Evolutionary conservation across 1,140 invertebrate genomes (phyloP).

Genomic region (Arctopsyche grandis): DNA sequence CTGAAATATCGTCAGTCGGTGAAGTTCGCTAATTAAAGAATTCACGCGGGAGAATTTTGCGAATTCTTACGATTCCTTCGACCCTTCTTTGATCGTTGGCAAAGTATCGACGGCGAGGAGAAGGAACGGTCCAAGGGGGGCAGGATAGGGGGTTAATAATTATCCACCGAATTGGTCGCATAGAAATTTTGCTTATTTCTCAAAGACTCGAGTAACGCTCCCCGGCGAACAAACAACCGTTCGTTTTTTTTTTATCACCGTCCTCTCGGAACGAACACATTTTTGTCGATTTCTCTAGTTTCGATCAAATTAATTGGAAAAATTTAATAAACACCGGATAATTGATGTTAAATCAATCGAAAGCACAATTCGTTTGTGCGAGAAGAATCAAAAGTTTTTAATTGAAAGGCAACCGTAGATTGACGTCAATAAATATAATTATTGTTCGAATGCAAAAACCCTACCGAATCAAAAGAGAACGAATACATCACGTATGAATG

Average conservation of each 20-base stretch:
- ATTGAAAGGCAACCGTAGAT: slow-evolving; percentile 46
- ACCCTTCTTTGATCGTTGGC: slow-evolving; percentile 15
- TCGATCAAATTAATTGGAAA: slow-evolving; percentile 52
- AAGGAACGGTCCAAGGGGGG: not conserved
- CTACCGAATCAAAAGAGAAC: not conserved
- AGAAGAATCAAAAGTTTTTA: slow-evolving; percentile 52
- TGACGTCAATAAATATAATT: slow-evolving; percentile 23
- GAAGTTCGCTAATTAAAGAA: slow-evolving; percentile 31
- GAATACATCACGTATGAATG: not conserved
- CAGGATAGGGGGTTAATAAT: not conserved
- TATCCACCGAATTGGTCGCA: slow-evolving; percentile 14
- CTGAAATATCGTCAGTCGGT: slow-evolving; percentile 18
- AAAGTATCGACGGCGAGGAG: not conserved
- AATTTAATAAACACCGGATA: slow-evolving; percentile 54
- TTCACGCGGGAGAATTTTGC: slow-evolving; percentile 16
- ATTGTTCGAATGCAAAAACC: slow-evolving; percentile 19
- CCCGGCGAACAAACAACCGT: not conserved
- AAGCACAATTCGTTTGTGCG: slow-evolving; percentile 42
- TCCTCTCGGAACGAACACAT: not conserved
- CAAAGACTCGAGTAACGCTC: not conserved
- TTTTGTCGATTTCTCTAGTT: slow-evolving; percentile 27
- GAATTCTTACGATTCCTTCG: slow-evolving; percentile 22
- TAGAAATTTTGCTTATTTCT: slow-evolving; percentile 2
- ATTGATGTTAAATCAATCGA: slow-evolving; percentile 50
- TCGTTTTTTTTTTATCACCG: slow-evolving; percentile 12